Base-by-base conservation (phyloP, 1,140 invertebrate species). In the Drosophila rufa region DNA sequence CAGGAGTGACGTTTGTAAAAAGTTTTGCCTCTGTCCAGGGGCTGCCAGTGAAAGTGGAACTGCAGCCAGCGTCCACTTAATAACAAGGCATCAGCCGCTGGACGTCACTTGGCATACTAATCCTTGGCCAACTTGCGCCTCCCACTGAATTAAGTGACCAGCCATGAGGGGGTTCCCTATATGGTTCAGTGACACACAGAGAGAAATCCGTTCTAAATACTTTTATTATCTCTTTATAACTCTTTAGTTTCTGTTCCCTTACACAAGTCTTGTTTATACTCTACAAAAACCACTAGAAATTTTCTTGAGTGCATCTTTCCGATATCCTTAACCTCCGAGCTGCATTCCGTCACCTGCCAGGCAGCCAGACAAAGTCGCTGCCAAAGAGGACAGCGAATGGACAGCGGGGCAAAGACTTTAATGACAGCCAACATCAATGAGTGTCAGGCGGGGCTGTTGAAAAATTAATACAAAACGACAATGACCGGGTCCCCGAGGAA, bases 381-480 rank as follows among this genome's bases (percentile, higher is more conserved):
- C 30, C 55, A 79, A 68, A 69, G 68, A 58, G 61, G 78, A 60
- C 75, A 82, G 68, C 59, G 30, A 79, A 75, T 61, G 73, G 79
- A 85, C 78, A 75, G 66, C 48, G 50, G 62, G 53, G 56, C 70
- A 71, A 73, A 56, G 58, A 68, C 79, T 58, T 56, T 59, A 64
- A 66, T 78, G 82, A 84, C 77, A 84, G 51, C 60, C 75, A 61
- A 82, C 82, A 90, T 90, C 85, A 77, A 90, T 89, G 85, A 82
- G 76, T 75, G 83, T 79, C 81, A 80, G 40, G 73, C 62, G 60
- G 65, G 66, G 51, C 57, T 56, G 53, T 56, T 90, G 83, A 83
- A 89, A 87, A 87, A 90, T 82, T 85, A 90, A 90, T 89, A 75
- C 61, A 55, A 60, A 47, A 60, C 55, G 84, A 80, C 77, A 71